phyloP scores from a whole-genome alignment of 2,113 vertebrate genomes.

The Megaptera novaeangliae region DNA sequence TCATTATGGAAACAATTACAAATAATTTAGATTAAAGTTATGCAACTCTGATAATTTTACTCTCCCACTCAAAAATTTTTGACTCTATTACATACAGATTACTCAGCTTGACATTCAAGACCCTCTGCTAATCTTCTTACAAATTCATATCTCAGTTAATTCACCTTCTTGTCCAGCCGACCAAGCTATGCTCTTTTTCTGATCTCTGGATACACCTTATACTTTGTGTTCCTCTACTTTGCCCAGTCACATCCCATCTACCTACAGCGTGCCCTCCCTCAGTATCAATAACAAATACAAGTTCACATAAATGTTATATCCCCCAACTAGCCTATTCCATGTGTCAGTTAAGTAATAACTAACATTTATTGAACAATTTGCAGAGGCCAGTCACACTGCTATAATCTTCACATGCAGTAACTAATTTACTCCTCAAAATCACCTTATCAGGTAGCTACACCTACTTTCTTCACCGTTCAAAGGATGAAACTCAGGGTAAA shows the following conservation, averaged over 20 bases:
- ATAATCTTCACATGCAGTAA: not conserved
- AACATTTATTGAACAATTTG: not conserved
- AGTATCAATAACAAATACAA: not conserved
- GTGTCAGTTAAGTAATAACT: not conserved
- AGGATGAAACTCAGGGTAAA: not conserved
- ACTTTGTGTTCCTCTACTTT: not conserved
- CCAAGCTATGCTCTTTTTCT: not conserved
- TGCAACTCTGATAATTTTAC: not conserved
- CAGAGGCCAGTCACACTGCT: not conserved
- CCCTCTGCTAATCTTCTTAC: not conserved
- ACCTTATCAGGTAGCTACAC: not conserved
- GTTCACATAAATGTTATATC: not conserved
- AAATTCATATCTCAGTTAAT: not conserved
- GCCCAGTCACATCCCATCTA: not conserved
- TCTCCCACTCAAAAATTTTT: not conserved
- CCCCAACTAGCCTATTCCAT: not conserved
- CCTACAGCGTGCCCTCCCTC: not conserved
- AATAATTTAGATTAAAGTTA: constrained; percentile 18
- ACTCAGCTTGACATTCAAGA: not conserved
- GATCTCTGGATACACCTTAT: not conserved
- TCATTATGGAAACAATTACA: not conserved
- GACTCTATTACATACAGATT: not conserved
- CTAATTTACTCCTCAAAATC: not conserved
- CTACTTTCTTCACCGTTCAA: not conserved
- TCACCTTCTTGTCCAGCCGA: not conserved